Evolutionary conservation across 2,888 invertebrate genomes (phyloP).

Genomic region (Harpagoxenus sublaevis): DNA sequence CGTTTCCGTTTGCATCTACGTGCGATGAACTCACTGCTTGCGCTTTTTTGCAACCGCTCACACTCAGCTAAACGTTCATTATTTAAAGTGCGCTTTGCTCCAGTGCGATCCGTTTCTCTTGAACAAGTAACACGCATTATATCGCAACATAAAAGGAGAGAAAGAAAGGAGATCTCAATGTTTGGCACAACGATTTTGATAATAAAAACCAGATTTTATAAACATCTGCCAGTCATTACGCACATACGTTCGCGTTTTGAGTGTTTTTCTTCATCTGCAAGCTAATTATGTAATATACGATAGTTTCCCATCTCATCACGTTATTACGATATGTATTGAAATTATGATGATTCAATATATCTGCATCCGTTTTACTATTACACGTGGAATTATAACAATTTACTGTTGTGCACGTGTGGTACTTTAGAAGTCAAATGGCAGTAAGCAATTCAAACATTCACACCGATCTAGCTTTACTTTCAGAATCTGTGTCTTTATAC

Average conservation of each 20-base stretch:
- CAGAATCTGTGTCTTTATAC: conserved; percentile 70
- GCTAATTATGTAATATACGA: conserved; percentile 57
- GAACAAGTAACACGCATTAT: conserved; percentile 69
- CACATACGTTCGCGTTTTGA: conserved; percentile 15
- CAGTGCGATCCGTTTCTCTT: conserved; percentile 61
- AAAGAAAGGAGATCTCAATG: conserved; percentile 51
- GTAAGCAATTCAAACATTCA: conserved; percentile 66
- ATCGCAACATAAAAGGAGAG: conserved; percentile 15
- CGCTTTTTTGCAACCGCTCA: conserved; percentile 54
- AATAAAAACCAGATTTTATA: conserved; percentile 72
- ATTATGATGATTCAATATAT: conserved; percentile 67
- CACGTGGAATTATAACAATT: conserved; percentile 30
- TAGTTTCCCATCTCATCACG: conserved; percentile 38
- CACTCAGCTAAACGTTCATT: conserved; percentile 68
- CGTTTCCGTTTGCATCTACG: conserved; percentile 68
- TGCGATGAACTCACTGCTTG: conserved; percentile 65
- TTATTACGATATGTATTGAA: conserved; percentile 75
- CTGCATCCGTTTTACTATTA: conserved; percentile 45
- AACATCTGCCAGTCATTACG: conserved; percentile 53
- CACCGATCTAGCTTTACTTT: conserved; percentile 74
- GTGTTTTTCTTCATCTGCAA: conserved; percentile 48
- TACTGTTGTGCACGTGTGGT: conserved; percentile 54
- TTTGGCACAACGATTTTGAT: conserved; percentile 75
- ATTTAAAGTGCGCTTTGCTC: conserved; percentile 60
- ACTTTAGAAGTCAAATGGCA: conserved; percentile 72